Base-by-base conservation (phyloP, 2,113 vertebrate species). In the Odontophorus gujanensis region DNA sequence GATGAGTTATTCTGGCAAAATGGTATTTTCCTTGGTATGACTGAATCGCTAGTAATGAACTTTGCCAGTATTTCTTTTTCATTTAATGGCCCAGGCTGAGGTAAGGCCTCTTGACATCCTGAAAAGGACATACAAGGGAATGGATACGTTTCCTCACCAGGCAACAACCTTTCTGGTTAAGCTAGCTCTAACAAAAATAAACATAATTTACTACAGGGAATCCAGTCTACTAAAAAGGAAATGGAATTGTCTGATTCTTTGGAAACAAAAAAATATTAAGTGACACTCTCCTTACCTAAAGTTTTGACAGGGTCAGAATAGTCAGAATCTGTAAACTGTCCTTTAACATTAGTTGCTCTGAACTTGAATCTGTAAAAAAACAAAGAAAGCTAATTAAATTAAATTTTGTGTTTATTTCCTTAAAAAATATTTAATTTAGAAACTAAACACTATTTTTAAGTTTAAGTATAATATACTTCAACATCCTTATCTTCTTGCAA, bases 261-360 rank as follows among this genome's bases (percentile, higher is more conserved):
- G 24, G 48, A 95, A 76, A 51, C 18, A 89, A 22, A 93, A 96
- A 91, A 73, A 87, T 50, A 67, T 18, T n/a, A 81, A 89, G 81
- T 73, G 2, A 55, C 14, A 67, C 4, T 61, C 3, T 76, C 36
- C 87, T 97, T 98, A 99, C 99, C 99, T 98, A 98, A 92, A 13
- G 99, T 99, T 98, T 98, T 98, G 90, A 99, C 85, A 43, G 98
- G 98, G 3, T 99, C 98, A 8, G 99, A 99, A 92, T 98, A 99
- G 30, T 98, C 98, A n/a, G 99, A 99, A 97, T 99, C 99, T 68
- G 99, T 99, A 97, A 98, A 99, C 66, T 99, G 98, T 66, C 98
- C 99, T 73, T 98, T 98, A 84, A 98, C 71, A 85, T 99, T 99
- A 66, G 98, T 99, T 66, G 99, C 99, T 97, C 99, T 98, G 96